A percentile compares a stretch with the other conserved stretches of the same genome.
phyloP scores from a whole-genome alignment of 2,797 vertebrate genomes.

The Labeo calbasu region DNA sequence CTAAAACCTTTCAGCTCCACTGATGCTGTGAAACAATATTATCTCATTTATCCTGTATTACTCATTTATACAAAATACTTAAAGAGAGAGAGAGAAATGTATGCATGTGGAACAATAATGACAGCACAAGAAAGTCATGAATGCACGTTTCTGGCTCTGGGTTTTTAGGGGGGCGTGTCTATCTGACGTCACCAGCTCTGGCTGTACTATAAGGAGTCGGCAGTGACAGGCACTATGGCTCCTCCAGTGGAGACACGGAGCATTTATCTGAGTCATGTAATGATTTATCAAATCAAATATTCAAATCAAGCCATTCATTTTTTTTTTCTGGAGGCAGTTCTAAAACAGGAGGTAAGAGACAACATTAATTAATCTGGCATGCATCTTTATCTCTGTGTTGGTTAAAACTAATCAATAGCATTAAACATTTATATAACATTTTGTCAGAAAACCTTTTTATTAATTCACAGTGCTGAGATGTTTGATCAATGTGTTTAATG shows the following conservation, averaged over 20 bases:
- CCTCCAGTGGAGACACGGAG: constrained; percentile 9
- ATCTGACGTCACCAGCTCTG: neutral
- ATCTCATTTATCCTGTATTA: no score
- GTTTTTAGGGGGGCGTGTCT: constrained; percentile 21
- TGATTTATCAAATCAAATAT: constrained; percentile 1
- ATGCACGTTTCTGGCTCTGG: neutral
- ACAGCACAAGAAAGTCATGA: neutral
- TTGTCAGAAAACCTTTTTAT: neutral
- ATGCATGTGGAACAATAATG: neutral
- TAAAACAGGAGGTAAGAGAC: constrained; percentile 23
- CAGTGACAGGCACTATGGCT: constrained; percentile 20
- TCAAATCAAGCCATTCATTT: neutral
- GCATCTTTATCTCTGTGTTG: neutral
- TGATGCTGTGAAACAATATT: neutral
- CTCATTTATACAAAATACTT: no score
- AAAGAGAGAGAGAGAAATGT: no score
- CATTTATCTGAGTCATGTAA: neutral
- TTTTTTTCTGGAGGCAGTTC: neutral
- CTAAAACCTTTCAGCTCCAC: neutral
- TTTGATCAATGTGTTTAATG: neutral
- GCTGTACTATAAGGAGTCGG: neutral
- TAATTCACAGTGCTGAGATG: neutral
- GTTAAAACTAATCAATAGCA: neutral
- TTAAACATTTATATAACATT: neutral
- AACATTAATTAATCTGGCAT: neutral